A percentile compares a stretch with the other conserved stretches of the same genome.
phyloP scores from a whole-genome alignment of 2,113 vertebrate species.

The Camelus dromedarius region DNA sequence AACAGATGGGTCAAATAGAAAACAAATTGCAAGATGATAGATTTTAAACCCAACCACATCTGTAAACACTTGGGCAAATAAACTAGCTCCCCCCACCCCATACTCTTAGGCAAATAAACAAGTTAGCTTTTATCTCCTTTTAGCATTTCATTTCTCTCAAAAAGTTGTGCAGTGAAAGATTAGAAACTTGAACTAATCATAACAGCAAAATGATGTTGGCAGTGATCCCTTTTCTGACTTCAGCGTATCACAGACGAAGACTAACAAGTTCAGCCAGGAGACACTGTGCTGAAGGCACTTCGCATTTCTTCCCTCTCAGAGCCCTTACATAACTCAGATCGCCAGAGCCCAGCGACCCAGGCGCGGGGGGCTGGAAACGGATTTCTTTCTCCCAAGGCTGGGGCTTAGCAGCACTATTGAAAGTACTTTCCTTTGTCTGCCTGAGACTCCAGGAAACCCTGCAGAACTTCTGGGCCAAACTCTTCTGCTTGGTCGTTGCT shows the following conservation, averaged over 20 bases:
- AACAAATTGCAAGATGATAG: background rate
- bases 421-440: background rate
- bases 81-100: background rate
- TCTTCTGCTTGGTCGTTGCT: background rate
- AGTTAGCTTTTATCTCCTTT: slow-evolving; percentile 64
- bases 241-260: slow-evolving; percentile 64
- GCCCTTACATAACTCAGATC: slow-evolving; percentile 20
- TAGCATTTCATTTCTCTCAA: background rate
- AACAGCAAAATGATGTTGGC: slow-evolving; percentile 67
- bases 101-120: slow-evolving; percentile 55
- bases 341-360: background rate
- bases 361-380: background rate
- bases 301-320: slow-evolving; percentile 25
- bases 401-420: background rate
- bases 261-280: slow-evolving; percentile 75
- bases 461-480: background rate
- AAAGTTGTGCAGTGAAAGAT: slow-evolving; percentile 52
- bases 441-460: background rate
- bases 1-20: slow-evolving; percentile 51
- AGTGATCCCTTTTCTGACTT: slow-evolving; percentile 44
- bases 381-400: slow-evolving; percentile 29
- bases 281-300: slow-evolving; percentile 58
- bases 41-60: background rate
- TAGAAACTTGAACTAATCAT: slow-evolving; percentile 70
- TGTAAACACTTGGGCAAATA: background rate